These are phyloP conservation scores for Harpalus rubripes DNA, from an alignment of 2,888 invertebrate species.

Conservation along the genomic window DNA sequence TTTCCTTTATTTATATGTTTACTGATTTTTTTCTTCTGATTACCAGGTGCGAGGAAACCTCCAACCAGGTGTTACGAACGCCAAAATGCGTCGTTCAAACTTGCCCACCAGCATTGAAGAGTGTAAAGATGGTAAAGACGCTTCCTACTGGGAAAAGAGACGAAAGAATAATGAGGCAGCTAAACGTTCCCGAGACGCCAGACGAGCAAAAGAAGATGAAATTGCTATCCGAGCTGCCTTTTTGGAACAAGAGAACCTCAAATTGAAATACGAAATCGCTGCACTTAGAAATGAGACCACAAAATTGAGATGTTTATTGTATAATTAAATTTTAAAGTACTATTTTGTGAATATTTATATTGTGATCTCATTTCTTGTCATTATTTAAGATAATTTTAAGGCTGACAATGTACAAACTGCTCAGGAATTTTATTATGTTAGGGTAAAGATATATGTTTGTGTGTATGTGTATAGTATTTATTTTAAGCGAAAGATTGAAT, in stretches of 20 bases:
- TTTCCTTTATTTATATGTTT: too few relatives aligned
- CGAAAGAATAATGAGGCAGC: conserved; percentile 97
- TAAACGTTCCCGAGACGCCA: conserved; percentile 93
- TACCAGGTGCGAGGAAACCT: conserved; percentile 75
- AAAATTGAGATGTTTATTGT: conserved; percentile 75
- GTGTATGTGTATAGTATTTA: conserved; percentile 36
- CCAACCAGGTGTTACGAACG: conserved; percentile 80
- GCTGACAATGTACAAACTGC: conserved; percentile 55
- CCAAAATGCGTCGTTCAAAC: conserved; percentile 84
- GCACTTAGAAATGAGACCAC: conserved; percentile 83
- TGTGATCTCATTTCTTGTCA: conserved; percentile 62
- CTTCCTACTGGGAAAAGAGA: conserved; percentile 92
- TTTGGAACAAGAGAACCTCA: conserved; percentile 92
- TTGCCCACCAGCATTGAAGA: conserved; percentile 72
- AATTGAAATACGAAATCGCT: conserved; percentile 85
- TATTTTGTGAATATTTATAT: conserved; percentile 40
- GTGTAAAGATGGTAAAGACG: conserved; percentile 81
- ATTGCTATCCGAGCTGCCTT: conserved; percentile 93
- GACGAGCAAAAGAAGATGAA: conserved; percentile 94
- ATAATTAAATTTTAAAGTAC: conserved; percentile 45
- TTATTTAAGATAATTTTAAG: conserved; percentile 50
- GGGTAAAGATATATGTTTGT: conserved; percentile 22
- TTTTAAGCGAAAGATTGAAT: conserved; percentile 27
- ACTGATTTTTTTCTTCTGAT: not conserved
- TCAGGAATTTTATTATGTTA: conserved; percentile 50